phyloP scores from a whole-genome alignment of 2,888 invertebrate genomes.

The Xylota segnis region DNA sequence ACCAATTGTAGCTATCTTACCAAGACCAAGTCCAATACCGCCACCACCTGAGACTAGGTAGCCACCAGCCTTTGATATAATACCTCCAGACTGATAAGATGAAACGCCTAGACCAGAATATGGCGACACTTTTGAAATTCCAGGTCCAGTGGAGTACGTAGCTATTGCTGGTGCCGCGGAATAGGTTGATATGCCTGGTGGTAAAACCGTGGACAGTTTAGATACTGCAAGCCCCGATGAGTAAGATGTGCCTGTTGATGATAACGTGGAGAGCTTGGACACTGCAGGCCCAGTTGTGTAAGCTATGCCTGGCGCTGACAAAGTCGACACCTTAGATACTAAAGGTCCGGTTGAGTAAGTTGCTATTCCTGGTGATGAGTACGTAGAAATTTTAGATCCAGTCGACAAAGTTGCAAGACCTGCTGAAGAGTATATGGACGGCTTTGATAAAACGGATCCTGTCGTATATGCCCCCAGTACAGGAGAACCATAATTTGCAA shows the following conservation, averaged over 20 bases:
- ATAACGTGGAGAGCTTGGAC: constrained; percentile 77
- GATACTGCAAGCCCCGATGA: constrained; percentile 78
- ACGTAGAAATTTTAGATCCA: constrained; percentile 77
- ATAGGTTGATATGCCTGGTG: not conserved
- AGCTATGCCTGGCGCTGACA: constrained; percentile 42
- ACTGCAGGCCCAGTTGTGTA: constrained; percentile 79
- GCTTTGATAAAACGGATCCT: not conserved
- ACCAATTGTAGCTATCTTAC: constrained; percentile 11
- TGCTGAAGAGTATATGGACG: too few species aligned
- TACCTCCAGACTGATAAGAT: constrained; percentile 58
- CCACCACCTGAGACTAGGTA: constrained; percentile 50
- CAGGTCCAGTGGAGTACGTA: constrained; percentile 30
- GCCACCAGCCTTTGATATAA: constrained; percentile 62
- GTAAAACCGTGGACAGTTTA: constrained; percentile 74
- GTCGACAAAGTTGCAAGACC: too few species aligned
- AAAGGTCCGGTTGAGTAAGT: constrained; percentile 77
- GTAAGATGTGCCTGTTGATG: constrained; percentile 74
- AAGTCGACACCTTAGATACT: constrained; percentile 37
- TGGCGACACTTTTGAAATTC: constrained; percentile 43
- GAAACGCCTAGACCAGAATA: constrained; percentile 22
- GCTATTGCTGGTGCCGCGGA: not conserved
- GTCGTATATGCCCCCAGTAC: constrained; percentile 47
- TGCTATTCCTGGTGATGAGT: constrained; percentile 64
- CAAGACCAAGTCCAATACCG: constrained; percentile 33
- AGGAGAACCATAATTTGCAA: constrained; percentile 74